A percentile compares a stretch with the other conserved stretches of the same genome.
Conservation (phyloP, 2,888 invertebrate genomes). For the Acanthacorydalis orientalis region DNA sequence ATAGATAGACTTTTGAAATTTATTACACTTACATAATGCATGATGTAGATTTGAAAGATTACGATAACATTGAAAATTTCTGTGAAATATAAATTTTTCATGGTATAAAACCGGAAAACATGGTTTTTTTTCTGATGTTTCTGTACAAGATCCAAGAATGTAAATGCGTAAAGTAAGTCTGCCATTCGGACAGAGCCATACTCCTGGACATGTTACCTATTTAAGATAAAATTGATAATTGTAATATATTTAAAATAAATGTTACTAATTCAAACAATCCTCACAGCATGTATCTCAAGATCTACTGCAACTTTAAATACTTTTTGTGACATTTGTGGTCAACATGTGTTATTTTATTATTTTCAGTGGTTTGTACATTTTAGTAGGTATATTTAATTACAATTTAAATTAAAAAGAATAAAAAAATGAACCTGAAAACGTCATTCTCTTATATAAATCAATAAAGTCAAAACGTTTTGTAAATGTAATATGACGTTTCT, state of each 20-base stretch:
- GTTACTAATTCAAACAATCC: constrained; percentile 11
- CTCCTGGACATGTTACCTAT: constrained; percentile 70
- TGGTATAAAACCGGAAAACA: constrained; percentile 53
- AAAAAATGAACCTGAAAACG: too few relatives aligned
- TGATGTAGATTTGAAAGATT: constrained; percentile 29
- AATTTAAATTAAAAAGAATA: too few relatives aligned
- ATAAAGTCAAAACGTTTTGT: too few relatives aligned
- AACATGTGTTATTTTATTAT: too few relatives aligned
- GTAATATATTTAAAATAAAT: constrained; percentile 3
- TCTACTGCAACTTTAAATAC: constrained; percentile 39
- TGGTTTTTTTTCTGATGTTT: constrained; percentile 47
- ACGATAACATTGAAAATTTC: constrained; percentile 30
- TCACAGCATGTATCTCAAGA: constrained; percentile 37
- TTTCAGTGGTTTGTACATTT: too few relatives aligned
- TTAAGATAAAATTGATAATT: neutral
- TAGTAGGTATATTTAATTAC: too few relatives aligned
- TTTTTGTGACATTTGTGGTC: constrained; percentile 23
- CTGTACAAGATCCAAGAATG: constrained; percentile 48
- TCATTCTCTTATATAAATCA: too few relatives aligned
- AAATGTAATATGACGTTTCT: too few relatives aligned
- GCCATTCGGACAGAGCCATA: constrained; percentile 70
- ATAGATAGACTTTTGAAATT: neutral
- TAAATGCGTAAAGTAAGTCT: constrained; percentile 51
- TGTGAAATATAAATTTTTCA: constrained; percentile 54
- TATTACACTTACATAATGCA: constrained; percentile 26